Conservation (phyloP, 2,797 vertebrate species). For the Liasis olivaceus region DNA sequence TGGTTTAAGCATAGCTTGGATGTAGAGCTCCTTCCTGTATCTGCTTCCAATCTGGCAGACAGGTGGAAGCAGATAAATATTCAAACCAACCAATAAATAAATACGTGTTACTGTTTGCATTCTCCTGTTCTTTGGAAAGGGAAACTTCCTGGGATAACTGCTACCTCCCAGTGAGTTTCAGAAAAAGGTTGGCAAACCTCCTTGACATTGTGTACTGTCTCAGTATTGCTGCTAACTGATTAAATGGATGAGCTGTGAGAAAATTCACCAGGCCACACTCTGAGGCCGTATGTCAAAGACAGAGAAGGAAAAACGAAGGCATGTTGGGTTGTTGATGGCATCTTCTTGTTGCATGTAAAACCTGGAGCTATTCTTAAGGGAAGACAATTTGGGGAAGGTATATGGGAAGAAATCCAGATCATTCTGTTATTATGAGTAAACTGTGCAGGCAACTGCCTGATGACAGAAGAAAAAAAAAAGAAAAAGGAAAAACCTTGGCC, state of each 20-base stretch:
- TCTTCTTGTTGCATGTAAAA: not conserved
- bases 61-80: not conserved
- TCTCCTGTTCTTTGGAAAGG: not conserved
- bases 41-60: not conserved
- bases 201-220: not conserved
- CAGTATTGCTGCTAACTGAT: not conserved
- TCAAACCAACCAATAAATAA: not conserved
- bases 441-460: not conserved
- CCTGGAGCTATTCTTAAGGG: not conserved
- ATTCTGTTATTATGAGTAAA: not conserved
- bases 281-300: not conserved
- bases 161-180: not conserved
- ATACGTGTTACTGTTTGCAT: not conserved
- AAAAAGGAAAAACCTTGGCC: slow-evolving; percentile 1
- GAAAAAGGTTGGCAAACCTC: not conserved
- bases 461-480: not conserved
- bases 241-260: not conserved
- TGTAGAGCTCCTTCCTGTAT: not conserved
- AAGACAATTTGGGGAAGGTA: not conserved
- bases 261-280: not conserved
- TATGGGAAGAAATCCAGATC: not conserved
- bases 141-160: not conserved
- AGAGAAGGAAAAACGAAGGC: not conserved
- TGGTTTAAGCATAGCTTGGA: not conserved
- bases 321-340: not conserved